These are phyloP conservation scores for Diaperis boleti DNA, from an alignment of 2,888 invertebrate genomes.

Conservation along the genomic window DNA sequence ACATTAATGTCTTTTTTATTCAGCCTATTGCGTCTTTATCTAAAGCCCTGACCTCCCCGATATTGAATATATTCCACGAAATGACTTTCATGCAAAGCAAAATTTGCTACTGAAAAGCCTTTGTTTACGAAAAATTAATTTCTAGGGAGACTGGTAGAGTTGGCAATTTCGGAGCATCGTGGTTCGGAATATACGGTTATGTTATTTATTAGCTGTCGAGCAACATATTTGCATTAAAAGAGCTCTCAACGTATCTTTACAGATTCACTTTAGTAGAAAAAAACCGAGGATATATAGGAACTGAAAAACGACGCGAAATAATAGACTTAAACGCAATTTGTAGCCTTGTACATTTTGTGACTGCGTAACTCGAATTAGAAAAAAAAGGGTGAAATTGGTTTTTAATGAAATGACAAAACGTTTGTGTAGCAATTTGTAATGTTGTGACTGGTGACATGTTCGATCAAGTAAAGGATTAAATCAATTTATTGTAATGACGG, in stretches of 20 bases:
- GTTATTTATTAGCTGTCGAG: constrained; percentile 26
- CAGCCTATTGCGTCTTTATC: not conserved
- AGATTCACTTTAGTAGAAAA: constrained; percentile 9
- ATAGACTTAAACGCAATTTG: constrained; percentile 2
- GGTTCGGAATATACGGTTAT: constrained; percentile 5
- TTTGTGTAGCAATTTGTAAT: no score
- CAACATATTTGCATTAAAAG: constrained; percentile 23
- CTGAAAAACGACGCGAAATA: not conserved
- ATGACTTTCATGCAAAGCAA: not conserved
- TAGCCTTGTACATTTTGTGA: no score
- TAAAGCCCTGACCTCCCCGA: not conserved
- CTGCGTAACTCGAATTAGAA: no score
- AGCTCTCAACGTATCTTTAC: constrained; percentile 6
- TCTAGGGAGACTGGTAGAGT: constrained; percentile 4
- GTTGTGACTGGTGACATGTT: no score
- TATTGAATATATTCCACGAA: not conserved
- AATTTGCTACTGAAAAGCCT: constrained; percentile 6
- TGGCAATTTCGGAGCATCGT: not conserved
- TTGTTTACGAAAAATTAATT: constrained; percentile 24
- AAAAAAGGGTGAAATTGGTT: no score
- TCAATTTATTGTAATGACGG: no score
- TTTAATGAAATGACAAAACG: no score
- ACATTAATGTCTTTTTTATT: no score
- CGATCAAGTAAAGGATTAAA: no score
- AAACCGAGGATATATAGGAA: constrained; percentile 8